phyloP scores from a whole-genome alignment of 2,888 invertebrate species.

The Drosophila mayaguana region DNA sequence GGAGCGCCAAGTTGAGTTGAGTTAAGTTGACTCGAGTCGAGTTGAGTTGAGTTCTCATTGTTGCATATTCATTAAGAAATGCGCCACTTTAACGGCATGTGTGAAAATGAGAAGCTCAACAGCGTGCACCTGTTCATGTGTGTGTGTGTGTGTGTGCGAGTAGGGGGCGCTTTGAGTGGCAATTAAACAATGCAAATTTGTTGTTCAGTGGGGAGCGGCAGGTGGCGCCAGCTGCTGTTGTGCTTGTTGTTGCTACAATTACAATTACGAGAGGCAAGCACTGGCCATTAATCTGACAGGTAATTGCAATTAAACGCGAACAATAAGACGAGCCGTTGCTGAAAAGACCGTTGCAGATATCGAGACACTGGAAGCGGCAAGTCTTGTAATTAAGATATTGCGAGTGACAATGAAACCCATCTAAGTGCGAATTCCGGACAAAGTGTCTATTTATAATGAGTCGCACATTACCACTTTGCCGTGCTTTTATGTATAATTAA shows the following conservation, averaged over 20 bases:
- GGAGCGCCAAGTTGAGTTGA: slow-evolving; percentile 5
- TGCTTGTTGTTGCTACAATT: slow-evolving; percentile 53
- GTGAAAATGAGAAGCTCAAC: slow-evolving; percentile 35
- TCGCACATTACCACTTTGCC: neutral
- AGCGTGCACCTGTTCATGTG: neutral
- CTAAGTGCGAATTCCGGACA: slow-evolving; percentile 15
- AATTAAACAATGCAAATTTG: slow-evolving; percentile 70
- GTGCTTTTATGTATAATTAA: neutral
- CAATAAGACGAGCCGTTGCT: slow-evolving; percentile 40
- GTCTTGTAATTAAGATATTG: slow-evolving; percentile 42
- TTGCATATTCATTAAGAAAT: slow-evolving; percentile 68
- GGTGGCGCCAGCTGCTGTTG: slow-evolving; percentile 28
- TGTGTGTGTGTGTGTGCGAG: neutral
- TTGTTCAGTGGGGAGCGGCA: slow-evolving; percentile 9
- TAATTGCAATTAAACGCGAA: slow-evolving; percentile 75
- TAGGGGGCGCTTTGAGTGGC: slow-evolving; percentile 64
- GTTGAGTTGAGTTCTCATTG: slow-evolving; percentile 56
- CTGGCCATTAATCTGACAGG: slow-evolving; percentile 75
- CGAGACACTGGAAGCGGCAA: slow-evolving; percentile 5
- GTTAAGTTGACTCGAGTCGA: slow-evolving; percentile 25
- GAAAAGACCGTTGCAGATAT: slow-evolving; percentile 27
- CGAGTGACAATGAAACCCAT: slow-evolving; percentile 40
- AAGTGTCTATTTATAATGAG: slow-evolving; percentile 1
- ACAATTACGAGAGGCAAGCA: slow-evolving; percentile 48
- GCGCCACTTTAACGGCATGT: slow-evolving; percentile 49